Evolutionary conservation across 2,888 invertebrate species (phyloP).

Genomic region (Eupithecia subumbrata): DNA sequence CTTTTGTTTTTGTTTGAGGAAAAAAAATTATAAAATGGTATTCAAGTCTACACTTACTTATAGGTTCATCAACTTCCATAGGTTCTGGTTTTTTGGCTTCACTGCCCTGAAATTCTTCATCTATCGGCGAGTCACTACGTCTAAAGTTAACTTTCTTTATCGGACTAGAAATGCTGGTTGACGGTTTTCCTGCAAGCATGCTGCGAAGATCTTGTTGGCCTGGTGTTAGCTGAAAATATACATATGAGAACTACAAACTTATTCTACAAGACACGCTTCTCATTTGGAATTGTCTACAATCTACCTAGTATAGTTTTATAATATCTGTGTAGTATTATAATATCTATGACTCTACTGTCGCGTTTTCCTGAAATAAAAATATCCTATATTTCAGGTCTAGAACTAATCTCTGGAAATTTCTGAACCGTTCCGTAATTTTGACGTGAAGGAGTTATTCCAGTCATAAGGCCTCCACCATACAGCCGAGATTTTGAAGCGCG

Average conservation of each 20-base stretch:
- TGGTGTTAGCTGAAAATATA: slow-evolving; percentile 13
- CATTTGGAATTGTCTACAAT: too few relatives aligned
- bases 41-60: slow-evolving; percentile 17
- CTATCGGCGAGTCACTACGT: slow-evolving; percentile 45
- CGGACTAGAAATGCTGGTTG: slow-evolving; percentile 51
- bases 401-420: too few relatives aligned
- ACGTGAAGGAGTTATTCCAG: too few relatives aligned
- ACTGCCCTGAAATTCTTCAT: slow-evolving; percentile 56
- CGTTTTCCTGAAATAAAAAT: too few relatives aligned
- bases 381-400: too few relatives aligned
- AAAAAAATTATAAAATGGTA: background rate
- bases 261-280: background rate
- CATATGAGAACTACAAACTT: background rate
- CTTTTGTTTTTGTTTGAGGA: background rate
- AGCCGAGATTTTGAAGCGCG: too few relatives aligned
- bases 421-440: too few relatives aligned
- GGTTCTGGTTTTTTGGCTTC: slow-evolving; percentile 20
- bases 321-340: too few relatives aligned
- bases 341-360: too few relatives aligned
- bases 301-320: too few relatives aligned
- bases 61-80: slow-evolving; percentile 22
- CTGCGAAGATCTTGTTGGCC: slow-evolving; percentile 71
- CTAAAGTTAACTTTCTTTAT: slow-evolving; percentile 34
- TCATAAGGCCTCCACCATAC: too few relatives aligned
- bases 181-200: slow-evolving; percentile 60